Evolutionary conservation across 2,888 invertebrate genomes (phyloP), one percentile per base, ranked within the genome.

Genomic region (Apamea epomidion): DNA sequence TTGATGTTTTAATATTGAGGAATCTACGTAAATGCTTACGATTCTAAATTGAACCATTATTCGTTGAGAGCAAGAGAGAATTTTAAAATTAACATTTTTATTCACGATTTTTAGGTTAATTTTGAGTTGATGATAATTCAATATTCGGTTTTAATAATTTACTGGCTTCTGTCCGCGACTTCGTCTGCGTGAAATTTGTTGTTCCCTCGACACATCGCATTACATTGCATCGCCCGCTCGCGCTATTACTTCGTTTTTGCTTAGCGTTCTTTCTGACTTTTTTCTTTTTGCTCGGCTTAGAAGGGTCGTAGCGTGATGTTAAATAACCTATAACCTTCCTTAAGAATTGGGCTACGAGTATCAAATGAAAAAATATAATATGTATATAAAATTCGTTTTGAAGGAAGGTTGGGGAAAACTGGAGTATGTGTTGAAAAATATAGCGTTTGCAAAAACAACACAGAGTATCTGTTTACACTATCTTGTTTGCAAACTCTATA

Each of bases 401-500:
- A 76, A 76, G 14, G 14, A 37, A 7, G n/a, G n/a, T 74, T 21
- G 48, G 6, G 4, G n/a, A 48, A 10, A 48, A 48, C 10, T 21
- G 1, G 21, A 21, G 16, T 21, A 48, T 78, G 32, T 77, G 18
- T 51, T 32, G 64, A 8, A 51, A 42, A 42, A 62, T 62, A 3
- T n/a, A 16, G 37, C 16, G 2, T 21, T 51, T 48, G 16, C 18
- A 5, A 54, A n/a, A 54, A n/a, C 58, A 67, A 54, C 32, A 37
- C 18, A 45, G 25, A 45, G 18, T 54, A 32, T 45, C 29, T 69
- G 68, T 69, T 25, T 69, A 29, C 48, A 42, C 60, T 51, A 37
- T 32, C 8, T 42, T 74, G 51, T 80, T 80, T 54, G 42, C 10
- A 81, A 51, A 60, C 62, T 69, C 42, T 29, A 54, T 3, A 51